Evolutionary conservation across 2,113 vertebrate genomes (phyloP).

Genomic region (Excalfactoria chinensis): DNA sequence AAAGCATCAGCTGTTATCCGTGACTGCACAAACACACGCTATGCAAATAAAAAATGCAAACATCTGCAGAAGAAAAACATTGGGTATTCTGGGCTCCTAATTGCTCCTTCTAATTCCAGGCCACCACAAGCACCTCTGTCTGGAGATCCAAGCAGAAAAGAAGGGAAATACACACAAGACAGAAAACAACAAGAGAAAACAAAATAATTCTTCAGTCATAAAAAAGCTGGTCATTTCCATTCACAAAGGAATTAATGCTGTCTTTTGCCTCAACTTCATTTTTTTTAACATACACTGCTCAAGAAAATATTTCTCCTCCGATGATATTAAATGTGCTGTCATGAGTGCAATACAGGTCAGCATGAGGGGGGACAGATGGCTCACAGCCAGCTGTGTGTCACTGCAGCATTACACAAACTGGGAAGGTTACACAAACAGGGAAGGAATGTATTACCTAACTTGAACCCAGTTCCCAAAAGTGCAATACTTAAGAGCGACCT

Average conservation of each 20-base stretch:
- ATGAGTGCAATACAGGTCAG: neutral
- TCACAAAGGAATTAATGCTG: too few relatives aligned
- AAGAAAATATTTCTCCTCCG: neutral
- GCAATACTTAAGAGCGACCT: neutral
- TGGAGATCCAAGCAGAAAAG: neutral
- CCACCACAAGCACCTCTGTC: neutral
- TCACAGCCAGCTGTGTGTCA: neutral
- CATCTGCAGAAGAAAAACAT: neutral
- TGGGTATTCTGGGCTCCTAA: neutral
- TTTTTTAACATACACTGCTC: neutral
- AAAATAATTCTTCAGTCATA: neutral
- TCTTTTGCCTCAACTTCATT: neutral
- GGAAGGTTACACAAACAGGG: neutral
- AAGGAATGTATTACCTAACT: fast-evolving
- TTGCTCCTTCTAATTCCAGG: neutral
- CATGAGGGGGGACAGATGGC: neutral
- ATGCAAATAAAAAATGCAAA: neutral
- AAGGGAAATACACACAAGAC: neutral
- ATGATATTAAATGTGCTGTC: neutral
- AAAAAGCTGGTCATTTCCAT: neutral
- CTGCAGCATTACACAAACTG: neutral
- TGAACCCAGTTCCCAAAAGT: neutral
- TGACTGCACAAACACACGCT: neutral
- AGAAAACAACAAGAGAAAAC: neutral
- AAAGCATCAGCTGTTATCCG: neutral